Percentiles rank a stretch among this genome's conserved stretches.
phyloP scores from a whole-genome alignment of 2,888 invertebrate species.

The Tipula helvola region DNA sequence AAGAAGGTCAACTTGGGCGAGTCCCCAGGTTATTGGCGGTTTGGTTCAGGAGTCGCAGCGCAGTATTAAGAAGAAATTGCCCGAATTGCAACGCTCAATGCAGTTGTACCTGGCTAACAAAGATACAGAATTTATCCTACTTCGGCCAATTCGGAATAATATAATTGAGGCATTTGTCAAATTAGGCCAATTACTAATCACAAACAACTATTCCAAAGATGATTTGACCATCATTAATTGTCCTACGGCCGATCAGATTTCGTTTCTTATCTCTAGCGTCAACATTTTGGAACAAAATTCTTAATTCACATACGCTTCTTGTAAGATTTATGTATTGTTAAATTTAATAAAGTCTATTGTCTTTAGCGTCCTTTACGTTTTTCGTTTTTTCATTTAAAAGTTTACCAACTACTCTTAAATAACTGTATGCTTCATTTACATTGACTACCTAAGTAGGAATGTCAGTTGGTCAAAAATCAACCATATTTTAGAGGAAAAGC shows the following conservation, averaged over 20 bases:
- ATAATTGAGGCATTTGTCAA: constrained; percentile 80
- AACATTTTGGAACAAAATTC: not conserved
- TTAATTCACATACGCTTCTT: not conserved
- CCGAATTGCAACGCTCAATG: constrained; percentile 77
- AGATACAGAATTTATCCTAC: constrained; percentile 94
- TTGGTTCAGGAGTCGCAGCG: constrained; percentile 66
- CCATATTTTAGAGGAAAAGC: too few relatives aligned
- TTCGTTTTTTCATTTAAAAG: too few relatives aligned
- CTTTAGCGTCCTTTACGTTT: not conserved
- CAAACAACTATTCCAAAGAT: constrained; percentile 67
- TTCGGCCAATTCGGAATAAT: constrained; percentile 86
- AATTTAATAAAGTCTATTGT: not conserved
- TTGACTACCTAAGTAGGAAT: too few relatives aligned
- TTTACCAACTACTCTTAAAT: too few relatives aligned
- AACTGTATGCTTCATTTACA: too few relatives aligned
- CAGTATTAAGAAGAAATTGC: constrained; percentile 65
- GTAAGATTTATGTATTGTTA: not conserved
- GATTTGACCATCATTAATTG: constrained; percentile 75
- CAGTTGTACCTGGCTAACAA: constrained; percentile 89
- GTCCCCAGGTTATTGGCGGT: constrained; percentile 57
- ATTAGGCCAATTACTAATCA: constrained; percentile 60
- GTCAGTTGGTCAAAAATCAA: too few relatives aligned
- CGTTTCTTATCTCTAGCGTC: constrained; percentile 68
- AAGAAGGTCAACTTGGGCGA: constrained; percentile 48
- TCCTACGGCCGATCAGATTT: constrained; percentile 87